These are phyloP conservation scores for Gymnothorax javanicus DNA, from an alignment of 2,797 vertebrate species.

Conservation along the genomic window DNA sequence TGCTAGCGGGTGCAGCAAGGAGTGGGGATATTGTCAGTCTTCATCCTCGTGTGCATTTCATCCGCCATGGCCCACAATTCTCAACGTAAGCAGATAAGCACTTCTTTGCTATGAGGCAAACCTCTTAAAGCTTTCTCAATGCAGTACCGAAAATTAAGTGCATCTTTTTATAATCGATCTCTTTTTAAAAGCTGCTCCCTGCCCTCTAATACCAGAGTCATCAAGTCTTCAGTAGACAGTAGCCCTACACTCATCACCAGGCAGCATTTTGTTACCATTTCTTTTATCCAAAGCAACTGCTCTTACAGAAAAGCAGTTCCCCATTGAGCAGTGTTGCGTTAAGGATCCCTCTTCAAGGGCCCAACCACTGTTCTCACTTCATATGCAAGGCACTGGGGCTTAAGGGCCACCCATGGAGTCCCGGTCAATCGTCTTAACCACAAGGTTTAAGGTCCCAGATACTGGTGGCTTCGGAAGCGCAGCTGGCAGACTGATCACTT, in stretches of 20 bases:
- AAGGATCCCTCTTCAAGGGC: no score
- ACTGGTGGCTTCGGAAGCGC: neutral
- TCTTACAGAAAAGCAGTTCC: no score
- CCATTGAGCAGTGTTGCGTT: no score
- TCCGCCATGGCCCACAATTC: neutral
- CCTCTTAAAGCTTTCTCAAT: neutral
- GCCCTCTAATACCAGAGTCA: neutral
- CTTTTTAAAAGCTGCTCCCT: constrained; percentile 2
- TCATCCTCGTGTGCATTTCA: neutral
- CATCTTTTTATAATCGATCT: constrained; percentile 17
- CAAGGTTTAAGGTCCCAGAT: neutral
- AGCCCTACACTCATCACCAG: neutral
- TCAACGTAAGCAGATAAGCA: constrained; percentile 1
- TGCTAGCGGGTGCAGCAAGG: neutral
- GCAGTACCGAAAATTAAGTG: constrained; percentile 18
- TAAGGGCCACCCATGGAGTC: no score
- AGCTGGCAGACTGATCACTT: neutral
- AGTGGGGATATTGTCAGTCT: neutral
- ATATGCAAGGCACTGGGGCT: no score
- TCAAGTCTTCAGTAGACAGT: neutral
- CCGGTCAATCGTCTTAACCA: neutral
- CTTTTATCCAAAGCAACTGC: no score
- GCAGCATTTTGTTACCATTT: no score
- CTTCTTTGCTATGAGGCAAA: neutral
- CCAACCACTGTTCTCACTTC: no score